Evolutionary conservation across 2,888 invertebrate genomes (phyloP).

Genomic region (Autographa pulchrina): DNA sequence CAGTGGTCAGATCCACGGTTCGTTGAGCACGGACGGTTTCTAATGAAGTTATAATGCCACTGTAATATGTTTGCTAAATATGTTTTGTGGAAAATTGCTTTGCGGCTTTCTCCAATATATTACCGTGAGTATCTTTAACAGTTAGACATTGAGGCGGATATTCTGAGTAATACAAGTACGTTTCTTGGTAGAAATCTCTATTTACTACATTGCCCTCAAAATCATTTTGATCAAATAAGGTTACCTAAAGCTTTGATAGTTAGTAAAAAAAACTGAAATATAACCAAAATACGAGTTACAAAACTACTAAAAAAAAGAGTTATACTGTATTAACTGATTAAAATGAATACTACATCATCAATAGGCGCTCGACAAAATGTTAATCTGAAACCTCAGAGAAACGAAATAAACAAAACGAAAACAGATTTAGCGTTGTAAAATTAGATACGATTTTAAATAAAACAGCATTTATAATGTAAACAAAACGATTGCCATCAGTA

Average conservation of each 20-base stretch:
- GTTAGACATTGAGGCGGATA: constrained; percentile 30
- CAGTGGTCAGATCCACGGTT: constrained; percentile 61
- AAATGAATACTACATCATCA: no score
- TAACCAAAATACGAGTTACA: no score
- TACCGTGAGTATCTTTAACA: constrained; percentile 27
- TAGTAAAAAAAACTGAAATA: no score
- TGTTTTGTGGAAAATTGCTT: constrained; percentile 57
- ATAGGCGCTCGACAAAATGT: no score
- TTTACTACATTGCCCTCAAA: no score
- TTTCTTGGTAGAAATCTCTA: no score
- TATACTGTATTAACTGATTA: no score
- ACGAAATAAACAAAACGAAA: neutral
- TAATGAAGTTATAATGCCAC: constrained; percentile 68
- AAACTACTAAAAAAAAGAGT: no score
- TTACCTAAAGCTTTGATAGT: no score
- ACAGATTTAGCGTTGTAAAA: neutral
- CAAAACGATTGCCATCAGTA: constrained; percentile 9
- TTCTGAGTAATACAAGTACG: constrained; percentile 14
- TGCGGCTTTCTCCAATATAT: constrained; percentile 47
- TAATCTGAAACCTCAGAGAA: neutral
- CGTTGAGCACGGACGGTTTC: constrained; percentile 60
- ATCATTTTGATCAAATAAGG: no score
- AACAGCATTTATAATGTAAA: neutral
- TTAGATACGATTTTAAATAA: neutral
- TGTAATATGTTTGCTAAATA: constrained; percentile 60